These are phyloP conservation scores for Equus quagga DNA, from an alignment of 2,113 vertebrate genomes.

Conservation along the genomic window DNA sequence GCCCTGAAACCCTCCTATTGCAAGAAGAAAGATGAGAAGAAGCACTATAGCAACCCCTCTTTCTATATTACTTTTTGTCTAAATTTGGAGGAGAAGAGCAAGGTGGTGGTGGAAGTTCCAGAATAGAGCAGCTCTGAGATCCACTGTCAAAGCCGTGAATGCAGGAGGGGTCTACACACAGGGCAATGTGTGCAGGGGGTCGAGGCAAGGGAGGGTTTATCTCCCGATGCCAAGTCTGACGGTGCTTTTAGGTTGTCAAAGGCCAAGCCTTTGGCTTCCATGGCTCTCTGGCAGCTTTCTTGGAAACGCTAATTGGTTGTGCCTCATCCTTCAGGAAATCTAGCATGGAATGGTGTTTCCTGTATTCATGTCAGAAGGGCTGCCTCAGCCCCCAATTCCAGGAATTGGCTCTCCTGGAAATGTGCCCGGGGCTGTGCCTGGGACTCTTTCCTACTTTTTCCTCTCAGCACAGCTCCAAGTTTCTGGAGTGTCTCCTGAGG, in stretches of 20 bases:
- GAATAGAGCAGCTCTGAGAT: neutral
- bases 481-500: neutral
- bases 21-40: neutral
- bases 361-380: neutral
- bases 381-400: neutral
- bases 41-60: neutral
- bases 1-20: neutral
- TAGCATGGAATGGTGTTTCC: neutral
- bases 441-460: neutral
- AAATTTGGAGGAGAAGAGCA: neutral
- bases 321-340: neutral
- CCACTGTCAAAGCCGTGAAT: neutral
- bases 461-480: neutral
- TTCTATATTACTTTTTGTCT: neutral
- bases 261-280: neutral
- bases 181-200: too few species aligned
- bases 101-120: neutral
- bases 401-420: neutral
- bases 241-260: neutral
- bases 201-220: neutral
- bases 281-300: neutral
- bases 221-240: neutral
- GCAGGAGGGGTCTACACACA: neutral
- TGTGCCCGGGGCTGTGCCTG: neutral
- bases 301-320: neutral